These are phyloP conservation scores for Liodrosophila aerea DNA, from an alignment of 2,888 invertebrate genomes.

Conservation along the genomic window DNA sequence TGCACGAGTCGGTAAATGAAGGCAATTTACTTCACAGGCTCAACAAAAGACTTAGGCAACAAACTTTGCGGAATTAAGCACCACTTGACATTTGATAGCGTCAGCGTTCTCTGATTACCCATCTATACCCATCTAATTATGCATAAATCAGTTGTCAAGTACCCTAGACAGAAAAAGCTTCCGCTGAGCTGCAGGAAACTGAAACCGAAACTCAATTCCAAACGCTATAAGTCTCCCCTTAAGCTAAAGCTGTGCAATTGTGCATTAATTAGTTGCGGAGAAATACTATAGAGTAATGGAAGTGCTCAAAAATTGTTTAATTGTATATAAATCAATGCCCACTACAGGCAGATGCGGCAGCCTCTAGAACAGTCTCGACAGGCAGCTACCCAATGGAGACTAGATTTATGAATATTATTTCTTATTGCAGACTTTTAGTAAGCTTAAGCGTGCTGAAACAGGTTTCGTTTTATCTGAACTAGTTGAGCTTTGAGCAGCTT, in stretches of 20 bases:
- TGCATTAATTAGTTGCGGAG: conserved; percentile 59
- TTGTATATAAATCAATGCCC: conserved; percentile 52
- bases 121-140: conserved; percentile 62
- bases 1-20: conserved; percentile 34
- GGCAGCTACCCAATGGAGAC: conserved; percentile 40
- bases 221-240: neutral
- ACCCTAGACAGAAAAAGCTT: conserved; percentile 55
- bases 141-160: conserved; percentile 55
- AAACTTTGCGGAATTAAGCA: conserved; percentile 53
- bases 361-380: conserved; percentile 27
- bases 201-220: conserved; percentile 24
- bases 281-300: conserved; percentile 55
- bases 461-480: conserved; percentile 4
- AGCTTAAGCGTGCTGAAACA: no score
- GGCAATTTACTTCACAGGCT: neutral
- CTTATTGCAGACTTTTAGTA: conserved; percentile 13
- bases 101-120: conserved; percentile 42
- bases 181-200: conserved; percentile 68
- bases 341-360: conserved; percentile 5
- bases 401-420: neutral
- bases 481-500: neutral
- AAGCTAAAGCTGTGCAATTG: conserved; percentile 26
- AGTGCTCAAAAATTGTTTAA: conserved; percentile 49
- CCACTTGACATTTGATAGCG: conserved; percentile 59
- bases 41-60: conserved; percentile 47